Evolutionary conservation across 53 echinoderm and acorn worm genomes (phyloP).

Genomic region (Mesocentrotus franciscanus): DNA sequence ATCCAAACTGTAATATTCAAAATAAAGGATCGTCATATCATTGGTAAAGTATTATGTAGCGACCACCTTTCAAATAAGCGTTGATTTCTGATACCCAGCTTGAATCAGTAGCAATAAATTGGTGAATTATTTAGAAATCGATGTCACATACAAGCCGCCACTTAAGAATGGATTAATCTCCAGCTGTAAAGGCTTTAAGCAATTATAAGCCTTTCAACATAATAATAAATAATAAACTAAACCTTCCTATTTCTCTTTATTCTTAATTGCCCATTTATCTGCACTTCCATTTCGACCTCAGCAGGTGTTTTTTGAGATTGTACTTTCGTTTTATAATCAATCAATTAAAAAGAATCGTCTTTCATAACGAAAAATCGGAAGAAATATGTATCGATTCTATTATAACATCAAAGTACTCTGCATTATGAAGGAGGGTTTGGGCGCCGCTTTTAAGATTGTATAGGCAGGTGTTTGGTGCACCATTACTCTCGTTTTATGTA

Average conservation of each 20-base stretch:
- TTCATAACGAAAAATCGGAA: neutral
- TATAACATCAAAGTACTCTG: neutral
- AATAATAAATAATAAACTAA: neutral
- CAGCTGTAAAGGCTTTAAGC: neutral
- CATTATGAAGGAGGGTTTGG: neutral
- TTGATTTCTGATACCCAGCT: neutral
- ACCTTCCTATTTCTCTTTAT: neutral
- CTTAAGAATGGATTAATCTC: neutral
- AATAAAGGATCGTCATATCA: no score
- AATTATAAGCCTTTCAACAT: neutral
- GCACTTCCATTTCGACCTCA: neutral
- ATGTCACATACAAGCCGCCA: neutral
- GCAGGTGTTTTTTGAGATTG: constrained; percentile 3
- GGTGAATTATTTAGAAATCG: neutral
- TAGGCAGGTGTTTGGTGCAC: neutral
- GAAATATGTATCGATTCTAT: constrained; percentile 2
- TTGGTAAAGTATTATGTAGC: neutral
- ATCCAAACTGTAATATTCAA: no score
- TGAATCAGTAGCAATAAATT: neutral
- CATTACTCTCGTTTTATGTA: neutral
- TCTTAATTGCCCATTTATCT: neutral
- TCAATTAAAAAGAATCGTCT: neutral
- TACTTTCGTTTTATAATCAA: neutral
- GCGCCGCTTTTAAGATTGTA: neutral
- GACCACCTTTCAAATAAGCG: neutral